Conservation (phyloP, 2,797 vertebrate genomes). For the Carduelis carduelis region DNA sequence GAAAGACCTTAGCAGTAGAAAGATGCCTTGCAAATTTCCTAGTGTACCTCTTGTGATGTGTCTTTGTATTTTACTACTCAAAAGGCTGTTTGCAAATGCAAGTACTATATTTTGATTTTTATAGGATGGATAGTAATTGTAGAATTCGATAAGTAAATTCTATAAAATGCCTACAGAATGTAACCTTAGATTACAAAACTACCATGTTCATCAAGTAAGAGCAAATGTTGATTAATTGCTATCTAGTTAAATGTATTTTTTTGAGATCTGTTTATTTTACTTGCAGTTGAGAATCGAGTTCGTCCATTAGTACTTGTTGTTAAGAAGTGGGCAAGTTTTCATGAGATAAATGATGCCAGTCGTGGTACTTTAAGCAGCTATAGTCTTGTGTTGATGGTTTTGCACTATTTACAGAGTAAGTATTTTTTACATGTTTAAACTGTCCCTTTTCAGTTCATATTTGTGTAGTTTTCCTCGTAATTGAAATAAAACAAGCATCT, state of each 20-base stretch:
- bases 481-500: background rate
- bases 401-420: conserved; percentile 99
- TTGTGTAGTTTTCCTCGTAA: background rate
- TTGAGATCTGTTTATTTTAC: conserved; percentile 58
- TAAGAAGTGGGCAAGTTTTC: conserved; percentile 93
- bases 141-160: background rate
- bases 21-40: background rate
- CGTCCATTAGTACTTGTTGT: conserved; percentile 89
- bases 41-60: background rate
- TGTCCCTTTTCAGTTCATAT: background rate
- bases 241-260: background rate
- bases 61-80: background rate
- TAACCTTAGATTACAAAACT: background rate
- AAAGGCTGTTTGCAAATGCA: background rate
- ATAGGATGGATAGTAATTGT: background rate
- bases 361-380: conserved; percentile 97
- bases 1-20: background rate
- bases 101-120: background rate
- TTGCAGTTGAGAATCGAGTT: conserved; percentile 90
- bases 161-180: background rate
- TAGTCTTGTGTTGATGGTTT: conserved; percentile 92
- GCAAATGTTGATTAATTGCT: background rate
- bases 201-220: background rate
- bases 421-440: conserved; percentile 13
- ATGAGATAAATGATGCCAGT: conserved; percentile 93